A percentile compares a stretch with the other conserved stretches of the same genome.
Evolutionary conservation across 2,888 invertebrate species (phyloP).

Genomic region (Keiferia lycopersicella): DNA sequence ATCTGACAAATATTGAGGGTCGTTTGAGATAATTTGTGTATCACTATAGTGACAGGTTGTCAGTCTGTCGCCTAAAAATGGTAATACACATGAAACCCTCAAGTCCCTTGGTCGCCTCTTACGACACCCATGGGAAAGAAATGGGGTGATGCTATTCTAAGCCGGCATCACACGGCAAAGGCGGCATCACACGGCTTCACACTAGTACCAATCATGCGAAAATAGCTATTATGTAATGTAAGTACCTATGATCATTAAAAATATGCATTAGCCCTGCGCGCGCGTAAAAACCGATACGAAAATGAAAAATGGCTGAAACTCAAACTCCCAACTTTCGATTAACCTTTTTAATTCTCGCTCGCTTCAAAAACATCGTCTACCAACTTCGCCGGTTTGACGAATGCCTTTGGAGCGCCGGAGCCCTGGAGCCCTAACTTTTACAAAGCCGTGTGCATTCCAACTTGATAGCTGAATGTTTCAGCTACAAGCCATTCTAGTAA

Average conservation of each 20-base stretch:
- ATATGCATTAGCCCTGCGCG: neutral
- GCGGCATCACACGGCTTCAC: no score
- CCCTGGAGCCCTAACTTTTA: conserved; percentile 13
- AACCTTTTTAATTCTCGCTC: conserved; percentile 16
- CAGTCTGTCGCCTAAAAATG: no score
- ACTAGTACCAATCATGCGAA: no score
- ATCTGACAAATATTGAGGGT: no score
- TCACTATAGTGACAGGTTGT: no score
- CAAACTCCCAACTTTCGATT: conserved; percentile 3
- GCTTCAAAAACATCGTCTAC: conserved; percentile 8
- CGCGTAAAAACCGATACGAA: neutral
- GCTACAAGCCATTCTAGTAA: conserved; percentile 14
- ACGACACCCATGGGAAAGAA: no score
- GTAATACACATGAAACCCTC: no score
- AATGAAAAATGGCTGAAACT: conserved; percentile 5
- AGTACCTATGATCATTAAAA: neutral
- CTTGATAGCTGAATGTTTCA: conserved; percentile 3
- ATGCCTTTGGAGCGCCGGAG: conserved; percentile 13
- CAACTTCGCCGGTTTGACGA: conserved; percentile 12
- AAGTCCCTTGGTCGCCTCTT: no score
- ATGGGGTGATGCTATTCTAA: no score
- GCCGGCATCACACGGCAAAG: no score
- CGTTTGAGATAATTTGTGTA: no score
- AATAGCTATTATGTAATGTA: no score
- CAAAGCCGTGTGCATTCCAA: conserved; percentile 19